These are phyloP conservation scores for Slavum lentiscoides DNA, from an alignment of 2,888 invertebrate genomes.

Conservation along the genomic window DNA sequence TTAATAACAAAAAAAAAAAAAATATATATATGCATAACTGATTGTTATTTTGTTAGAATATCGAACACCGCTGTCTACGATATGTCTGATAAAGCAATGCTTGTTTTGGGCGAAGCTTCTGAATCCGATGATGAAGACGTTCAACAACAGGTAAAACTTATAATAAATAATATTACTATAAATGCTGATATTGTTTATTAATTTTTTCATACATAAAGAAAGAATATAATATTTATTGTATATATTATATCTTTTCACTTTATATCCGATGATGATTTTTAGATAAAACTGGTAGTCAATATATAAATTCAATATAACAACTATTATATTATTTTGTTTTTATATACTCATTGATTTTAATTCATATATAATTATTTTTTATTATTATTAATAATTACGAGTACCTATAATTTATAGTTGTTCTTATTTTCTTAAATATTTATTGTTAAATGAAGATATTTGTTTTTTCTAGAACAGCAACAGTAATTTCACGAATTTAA, in stretches of 20 bases:
- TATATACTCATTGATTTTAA: too few species aligned
- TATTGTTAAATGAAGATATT: neutral
- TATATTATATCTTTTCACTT: too few species aligned
- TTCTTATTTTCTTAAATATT: neutral
- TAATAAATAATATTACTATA: neutral
- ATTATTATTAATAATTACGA: too few species aligned
- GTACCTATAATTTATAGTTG: too few species aligned
- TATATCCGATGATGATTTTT: too few species aligned
- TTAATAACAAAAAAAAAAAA: too few species aligned
- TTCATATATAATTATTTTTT: too few species aligned
- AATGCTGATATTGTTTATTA: neutral
- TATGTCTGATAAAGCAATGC: constrained; percentile 45
- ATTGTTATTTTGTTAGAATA: neutral
- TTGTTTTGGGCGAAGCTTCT: constrained; percentile 37
- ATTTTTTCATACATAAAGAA: too few species aligned
- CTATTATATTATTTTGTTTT: too few species aligned
- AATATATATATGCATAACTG: neutral
- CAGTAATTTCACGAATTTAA: neutral
- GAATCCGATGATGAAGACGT: constrained; percentile 42
- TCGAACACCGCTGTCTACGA: neutral
- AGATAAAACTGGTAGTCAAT: too few species aligned
- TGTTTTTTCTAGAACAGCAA: neutral
- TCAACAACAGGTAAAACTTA: constrained; percentile 14
- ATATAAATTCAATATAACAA: too few species aligned
- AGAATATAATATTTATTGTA: too few species aligned